phyloP scores from a whole-genome alignment of 2,113 vertebrate species.

The Sus scrofa region DNA sequence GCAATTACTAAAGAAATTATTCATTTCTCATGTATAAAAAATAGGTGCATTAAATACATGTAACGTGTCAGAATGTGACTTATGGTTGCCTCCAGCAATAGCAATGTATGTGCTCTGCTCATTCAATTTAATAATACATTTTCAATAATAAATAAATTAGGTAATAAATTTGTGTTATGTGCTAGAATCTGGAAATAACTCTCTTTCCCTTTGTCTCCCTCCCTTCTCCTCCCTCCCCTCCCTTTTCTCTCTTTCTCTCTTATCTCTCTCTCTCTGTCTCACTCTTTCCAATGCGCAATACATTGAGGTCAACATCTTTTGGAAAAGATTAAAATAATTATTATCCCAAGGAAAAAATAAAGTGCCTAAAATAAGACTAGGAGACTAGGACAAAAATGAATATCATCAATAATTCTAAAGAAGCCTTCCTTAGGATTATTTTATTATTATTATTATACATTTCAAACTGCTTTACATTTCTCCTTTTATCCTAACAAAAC shows the following conservation, averaged over 20 bases:
- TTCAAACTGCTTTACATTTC: not conserved
- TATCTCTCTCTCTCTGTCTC: constrained; percentile 6
- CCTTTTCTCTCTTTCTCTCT: not conserved
- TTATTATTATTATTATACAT: not conserved
- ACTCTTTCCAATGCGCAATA: not conserved
- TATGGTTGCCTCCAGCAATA: constrained; percentile 76
- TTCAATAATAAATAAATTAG: constrained; percentile 86
- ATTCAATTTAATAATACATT: constrained; percentile 82
- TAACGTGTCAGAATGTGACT: constrained; percentile 83
- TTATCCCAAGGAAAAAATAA: not conserved
- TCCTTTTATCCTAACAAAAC: constrained; percentile 17
- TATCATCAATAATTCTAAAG: not conserved
- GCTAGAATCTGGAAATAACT: constrained; percentile 59
- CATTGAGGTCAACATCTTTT: constrained; percentile 18
- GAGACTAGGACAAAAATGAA: not conserved
- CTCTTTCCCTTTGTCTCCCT: not conserved
- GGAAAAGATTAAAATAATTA: not conserved
- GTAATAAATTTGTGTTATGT: constrained; percentile 77
- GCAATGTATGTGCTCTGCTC: constrained; percentile 66
- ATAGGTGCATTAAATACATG: constrained; percentile 82
- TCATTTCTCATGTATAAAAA: constrained; percentile 83
- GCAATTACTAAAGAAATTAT: constrained; percentile 82
- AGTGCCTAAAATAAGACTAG: not conserved
- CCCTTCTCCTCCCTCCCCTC: accelerated
- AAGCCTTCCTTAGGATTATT: not conserved